Conservation (phyloP, 1,140 invertebrate species). For the Polypedilum pembai region DNA sequence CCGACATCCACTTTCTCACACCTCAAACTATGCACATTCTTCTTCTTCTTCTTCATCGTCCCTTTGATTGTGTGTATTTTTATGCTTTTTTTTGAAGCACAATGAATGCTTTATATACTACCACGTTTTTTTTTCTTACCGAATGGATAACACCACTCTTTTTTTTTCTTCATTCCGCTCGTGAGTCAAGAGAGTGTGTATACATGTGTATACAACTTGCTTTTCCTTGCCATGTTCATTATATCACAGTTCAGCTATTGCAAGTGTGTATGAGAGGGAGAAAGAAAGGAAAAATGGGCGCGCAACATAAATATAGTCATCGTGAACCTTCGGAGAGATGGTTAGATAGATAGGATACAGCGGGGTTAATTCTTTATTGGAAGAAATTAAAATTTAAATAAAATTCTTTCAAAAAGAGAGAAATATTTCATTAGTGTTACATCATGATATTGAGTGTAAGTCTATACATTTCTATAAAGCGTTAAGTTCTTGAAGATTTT, state of each 20-base stretch:
- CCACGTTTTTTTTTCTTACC: slow-evolving; percentile 22
- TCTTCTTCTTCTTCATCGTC: background rate
- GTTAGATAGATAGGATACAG: slow-evolving; percentile 11
- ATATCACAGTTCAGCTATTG: slow-evolving; percentile 18
- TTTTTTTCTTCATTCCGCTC: background rate
- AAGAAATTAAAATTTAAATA: background rate
- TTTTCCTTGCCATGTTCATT: slow-evolving; percentile 20
- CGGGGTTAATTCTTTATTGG: background rate
- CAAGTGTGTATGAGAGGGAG: background rate
- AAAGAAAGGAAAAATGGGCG: background rate
- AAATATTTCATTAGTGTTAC: background rate
- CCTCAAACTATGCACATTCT: background rate
- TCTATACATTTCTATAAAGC: too few relatives aligned
- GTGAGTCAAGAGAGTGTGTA: slow-evolving; percentile 7
- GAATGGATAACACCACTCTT: slow-evolving; percentile 24
- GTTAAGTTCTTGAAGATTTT: too few relatives aligned
- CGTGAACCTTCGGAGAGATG: background rate
- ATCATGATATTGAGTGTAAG: background rate
- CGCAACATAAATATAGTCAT: slow-evolving; percentile 13
- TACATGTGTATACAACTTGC: slow-evolving; percentile 16
- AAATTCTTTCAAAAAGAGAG: background rate
- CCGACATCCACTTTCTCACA: slow-evolving; percentile 22
- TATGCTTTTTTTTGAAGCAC: background rate
- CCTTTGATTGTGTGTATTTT: background rate
- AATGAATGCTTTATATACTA: slow-evolving; percentile 24